Conservation (phyloP, 2,113 vertebrate genomes). For the Oreochromis aureus region DNA sequence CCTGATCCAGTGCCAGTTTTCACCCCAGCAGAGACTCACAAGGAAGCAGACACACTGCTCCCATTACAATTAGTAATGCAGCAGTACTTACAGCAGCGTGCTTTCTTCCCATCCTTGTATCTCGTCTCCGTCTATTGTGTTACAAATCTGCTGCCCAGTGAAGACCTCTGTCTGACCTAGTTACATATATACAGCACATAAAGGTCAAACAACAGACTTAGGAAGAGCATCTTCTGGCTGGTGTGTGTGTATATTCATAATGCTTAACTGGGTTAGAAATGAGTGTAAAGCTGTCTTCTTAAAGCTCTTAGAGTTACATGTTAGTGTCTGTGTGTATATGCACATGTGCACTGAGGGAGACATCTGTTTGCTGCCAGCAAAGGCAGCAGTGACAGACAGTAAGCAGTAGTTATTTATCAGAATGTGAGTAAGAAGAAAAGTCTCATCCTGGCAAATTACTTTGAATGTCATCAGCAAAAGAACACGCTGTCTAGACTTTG, state of each 20-base stretch:
- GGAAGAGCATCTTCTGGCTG: not conserved
- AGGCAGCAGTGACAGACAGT: not conserved
- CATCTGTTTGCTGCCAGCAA: not conserved
- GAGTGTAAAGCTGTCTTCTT: not conserved
- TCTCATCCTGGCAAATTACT: not conserved
- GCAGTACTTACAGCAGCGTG: not conserved
- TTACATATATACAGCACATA: not conserved
- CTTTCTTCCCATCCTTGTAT: not conserved
- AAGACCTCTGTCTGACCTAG: conserved; percentile 10
- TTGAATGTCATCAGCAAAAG: not conserved
- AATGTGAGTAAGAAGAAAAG: not conserved
- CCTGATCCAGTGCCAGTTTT: not conserved
- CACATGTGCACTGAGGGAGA: not conserved
- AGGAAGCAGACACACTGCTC: not conserved
- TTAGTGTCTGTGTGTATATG: not conserved
- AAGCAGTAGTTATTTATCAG: not conserved
- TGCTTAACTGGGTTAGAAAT: not conserved
- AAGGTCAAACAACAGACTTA: conserved; percentile 3
- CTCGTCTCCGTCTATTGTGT: not conserved
- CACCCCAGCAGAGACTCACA: not conserved
- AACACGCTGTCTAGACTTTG: not conserved
- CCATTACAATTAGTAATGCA: not conserved
- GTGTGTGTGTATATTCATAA: not conserved
- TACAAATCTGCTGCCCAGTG: not conserved
- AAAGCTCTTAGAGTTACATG: not conserved